Conservation (phyloP, 2,888 invertebrate genomes). For the Noctua janthina region DNA sequence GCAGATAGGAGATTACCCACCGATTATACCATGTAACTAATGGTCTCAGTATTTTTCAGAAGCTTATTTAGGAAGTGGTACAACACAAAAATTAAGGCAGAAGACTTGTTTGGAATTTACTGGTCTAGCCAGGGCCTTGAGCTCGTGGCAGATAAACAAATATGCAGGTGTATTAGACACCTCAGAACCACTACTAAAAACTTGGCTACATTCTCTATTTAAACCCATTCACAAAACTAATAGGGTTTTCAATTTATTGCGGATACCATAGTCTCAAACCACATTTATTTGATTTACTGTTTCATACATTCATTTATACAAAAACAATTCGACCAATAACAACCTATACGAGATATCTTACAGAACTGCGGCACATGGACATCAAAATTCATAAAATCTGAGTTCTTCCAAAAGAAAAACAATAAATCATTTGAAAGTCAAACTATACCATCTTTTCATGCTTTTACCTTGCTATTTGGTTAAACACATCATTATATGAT, state of each 20-base stretch:
- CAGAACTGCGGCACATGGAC: too few relatives aligned
- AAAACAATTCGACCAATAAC: not conserved
- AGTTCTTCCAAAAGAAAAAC: not conserved
- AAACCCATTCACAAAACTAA: not conserved
- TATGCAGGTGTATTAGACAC: not conserved
- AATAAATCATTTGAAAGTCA: not conserved
- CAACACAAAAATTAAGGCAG: not conserved
- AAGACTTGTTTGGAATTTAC: not conserved
- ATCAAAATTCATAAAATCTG: not conserved
- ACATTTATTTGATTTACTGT: too few relatives aligned
- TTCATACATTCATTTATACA: too few relatives aligned
- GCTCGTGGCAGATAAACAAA: not conserved
- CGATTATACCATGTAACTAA: slow-evolving; percentile 59
- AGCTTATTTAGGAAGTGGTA: slow-evolving; percentile 45
- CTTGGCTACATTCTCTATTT: not conserved
- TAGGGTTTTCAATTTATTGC: not conserved
- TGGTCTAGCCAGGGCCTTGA: not conserved
- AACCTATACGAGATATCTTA: not conserved
- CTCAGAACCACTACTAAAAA: not conserved
- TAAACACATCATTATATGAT: not conserved
- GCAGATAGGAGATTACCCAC: slow-evolving; percentile 39
- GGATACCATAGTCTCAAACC: not conserved
- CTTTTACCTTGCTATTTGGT: not conserved
- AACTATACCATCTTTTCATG: not conserved
- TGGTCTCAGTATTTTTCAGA: slow-evolving; percentile 59